Evolutionary conservation across 2,797 vertebrate species (phyloP).

Genomic region (Myotis findleyi): DNA sequence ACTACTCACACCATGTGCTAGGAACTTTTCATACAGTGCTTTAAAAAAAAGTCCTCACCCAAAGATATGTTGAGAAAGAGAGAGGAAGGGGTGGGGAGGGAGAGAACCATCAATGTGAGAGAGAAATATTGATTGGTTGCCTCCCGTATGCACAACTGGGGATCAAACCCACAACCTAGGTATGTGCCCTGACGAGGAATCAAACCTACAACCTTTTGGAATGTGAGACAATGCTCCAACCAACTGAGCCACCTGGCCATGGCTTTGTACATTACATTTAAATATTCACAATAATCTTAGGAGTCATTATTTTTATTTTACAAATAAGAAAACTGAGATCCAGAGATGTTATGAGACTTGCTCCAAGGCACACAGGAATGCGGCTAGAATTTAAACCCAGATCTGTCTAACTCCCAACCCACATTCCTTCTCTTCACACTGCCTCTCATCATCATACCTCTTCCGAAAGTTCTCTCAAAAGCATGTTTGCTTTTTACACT

Average conservation of each 20-base stretch:
- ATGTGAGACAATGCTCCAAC: background rate
- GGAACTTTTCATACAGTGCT: background rate
- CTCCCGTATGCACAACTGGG: background rate
- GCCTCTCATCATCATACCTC: background rate
- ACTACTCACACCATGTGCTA: background rate
- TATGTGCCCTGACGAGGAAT: background rate
- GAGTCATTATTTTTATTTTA: background rate
- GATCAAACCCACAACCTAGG: background rate
- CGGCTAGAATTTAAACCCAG: background rate
- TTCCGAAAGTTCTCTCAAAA: background rate
- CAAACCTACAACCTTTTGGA: background rate
- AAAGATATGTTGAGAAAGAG: background rate
- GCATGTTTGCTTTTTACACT: background rate
- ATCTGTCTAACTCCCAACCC: background rate
- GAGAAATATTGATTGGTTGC: background rate
- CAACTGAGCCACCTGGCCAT: background rate
- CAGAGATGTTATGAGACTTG: background rate
- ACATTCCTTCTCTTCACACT: background rate
- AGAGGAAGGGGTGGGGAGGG: background rate
- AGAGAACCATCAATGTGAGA: background rate
- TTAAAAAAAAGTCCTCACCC: background rate
- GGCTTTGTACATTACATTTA: background rate
- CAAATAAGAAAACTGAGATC: background rate
- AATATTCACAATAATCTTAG: background rate
- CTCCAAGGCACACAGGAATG: background rate